Conservation (phyloP, 2,888 invertebrate species). For the Dryobota labecula region DNA sequence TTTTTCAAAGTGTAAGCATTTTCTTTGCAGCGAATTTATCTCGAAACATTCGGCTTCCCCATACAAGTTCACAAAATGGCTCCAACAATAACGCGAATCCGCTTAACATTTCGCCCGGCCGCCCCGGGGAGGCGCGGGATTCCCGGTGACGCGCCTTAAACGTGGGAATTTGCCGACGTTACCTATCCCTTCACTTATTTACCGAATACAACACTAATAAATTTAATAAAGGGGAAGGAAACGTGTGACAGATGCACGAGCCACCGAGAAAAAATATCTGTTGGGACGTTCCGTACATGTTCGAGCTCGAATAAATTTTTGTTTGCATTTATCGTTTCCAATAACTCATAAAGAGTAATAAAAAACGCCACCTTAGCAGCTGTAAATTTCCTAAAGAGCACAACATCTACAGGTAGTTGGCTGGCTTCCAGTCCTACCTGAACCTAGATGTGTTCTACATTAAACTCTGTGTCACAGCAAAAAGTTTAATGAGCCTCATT, state of each 20-base stretch:
- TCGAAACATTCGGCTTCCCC: constrained; percentile 66
- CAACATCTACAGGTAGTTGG: constrained; percentile 89
- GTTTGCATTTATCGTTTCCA: constrained; percentile 73
- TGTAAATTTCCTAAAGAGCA: constrained; percentile 78
- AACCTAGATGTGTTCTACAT: constrained; percentile 80
- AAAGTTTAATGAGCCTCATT: constrained; percentile 77
- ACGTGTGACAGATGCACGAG: constrained; percentile 78
- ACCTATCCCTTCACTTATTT: constrained; percentile 84
- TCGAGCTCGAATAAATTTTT: constrained; percentile 63
- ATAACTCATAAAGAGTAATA: constrained; percentile 72
- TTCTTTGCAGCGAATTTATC: constrained; percentile 65
- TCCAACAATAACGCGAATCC: constrained; percentile 81
- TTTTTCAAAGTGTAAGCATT: constrained; percentile 51
- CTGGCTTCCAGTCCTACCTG: constrained; percentile 84
- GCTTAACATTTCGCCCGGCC: constrained; percentile 78
- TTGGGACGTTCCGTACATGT: constrained; percentile 62
- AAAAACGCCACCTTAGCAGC: constrained; percentile 72
- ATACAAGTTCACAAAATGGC: constrained; percentile 78
- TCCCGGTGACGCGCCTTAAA: constrained; percentile 80
- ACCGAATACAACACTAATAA: constrained; percentile 85
- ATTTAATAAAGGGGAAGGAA: constrained; percentile 85
- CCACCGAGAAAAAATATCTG: constrained; percentile 67
- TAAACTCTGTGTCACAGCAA: constrained; percentile 76
- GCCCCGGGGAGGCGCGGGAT: constrained; percentile 76
- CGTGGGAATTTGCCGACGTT: constrained; percentile 74